A percentile compares a stretch with the other conserved stretches of the same genome.
phyloP scores from a whole-genome alignment of 2,888 invertebrate genomes.

The Eupithecia vulgata region DNA sequence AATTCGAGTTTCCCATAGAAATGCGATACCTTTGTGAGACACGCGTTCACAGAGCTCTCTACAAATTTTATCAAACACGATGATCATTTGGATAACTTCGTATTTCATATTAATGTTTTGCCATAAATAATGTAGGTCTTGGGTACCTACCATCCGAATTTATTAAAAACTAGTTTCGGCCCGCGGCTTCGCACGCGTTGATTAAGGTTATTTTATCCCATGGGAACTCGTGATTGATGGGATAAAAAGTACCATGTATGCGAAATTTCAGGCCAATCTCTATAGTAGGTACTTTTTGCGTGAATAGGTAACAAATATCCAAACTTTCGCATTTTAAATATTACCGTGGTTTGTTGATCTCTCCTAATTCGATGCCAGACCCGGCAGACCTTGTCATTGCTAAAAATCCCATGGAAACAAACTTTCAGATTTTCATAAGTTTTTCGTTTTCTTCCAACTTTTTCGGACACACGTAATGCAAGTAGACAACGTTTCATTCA shows the following conservation, averaged over 20 bases:
- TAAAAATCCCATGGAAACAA: not conserved
- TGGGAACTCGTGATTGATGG: too few relatives aligned
- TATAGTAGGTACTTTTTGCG: too few relatives aligned
- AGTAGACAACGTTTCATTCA: too few relatives aligned
- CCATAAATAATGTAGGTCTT: not conserved
- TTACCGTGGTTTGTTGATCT: not conserved
- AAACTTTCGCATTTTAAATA: too few relatives aligned
- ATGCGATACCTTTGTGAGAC: slow-evolving; percentile 63
- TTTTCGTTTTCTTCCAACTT: not conserved
- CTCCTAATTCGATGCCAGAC: not conserved
- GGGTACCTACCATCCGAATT: not conserved
- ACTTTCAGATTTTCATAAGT: too few relatives aligned
- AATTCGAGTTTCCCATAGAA: slow-evolving; percentile 73
- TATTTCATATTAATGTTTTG: not conserved
- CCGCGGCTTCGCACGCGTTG: too few relatives aligned
- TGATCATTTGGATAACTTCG: slow-evolving; percentile 25
- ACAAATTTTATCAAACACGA: slow-evolving; percentile 49
- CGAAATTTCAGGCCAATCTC: too few relatives aligned
- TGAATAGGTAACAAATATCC: too few relatives aligned
- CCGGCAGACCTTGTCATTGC: not conserved
- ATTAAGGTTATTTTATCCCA: too few relatives aligned
- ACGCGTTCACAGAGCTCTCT: slow-evolving; percentile 56
- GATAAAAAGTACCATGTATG: too few relatives aligned
- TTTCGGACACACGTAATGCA: not conserved
- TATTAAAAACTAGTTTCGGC: not conserved